A percentile compares a stretch with the other conserved stretches of the same genome.
Conservation (phyloP, 2,888 invertebrate species). For the Rhopalosiphum nymphaeae region DNA sequence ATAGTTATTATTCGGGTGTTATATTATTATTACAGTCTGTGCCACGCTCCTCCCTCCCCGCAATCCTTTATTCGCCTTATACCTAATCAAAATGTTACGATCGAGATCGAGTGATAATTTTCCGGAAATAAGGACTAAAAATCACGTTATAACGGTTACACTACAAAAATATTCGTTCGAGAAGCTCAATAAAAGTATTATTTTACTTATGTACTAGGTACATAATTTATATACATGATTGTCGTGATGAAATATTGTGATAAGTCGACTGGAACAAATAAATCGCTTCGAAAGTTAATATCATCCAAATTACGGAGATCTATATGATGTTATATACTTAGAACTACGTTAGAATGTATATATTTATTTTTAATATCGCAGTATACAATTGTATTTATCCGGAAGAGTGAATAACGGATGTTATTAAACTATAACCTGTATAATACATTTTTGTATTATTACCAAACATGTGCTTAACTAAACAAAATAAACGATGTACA, state of each 20-base stretch:
- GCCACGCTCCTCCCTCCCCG: not conserved
- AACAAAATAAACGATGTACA: not conserved
- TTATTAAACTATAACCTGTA: not conserved
- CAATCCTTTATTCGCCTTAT: not conserved
- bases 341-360: not conserved
- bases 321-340: not conserved
- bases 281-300: slow-evolving; percentile 17
- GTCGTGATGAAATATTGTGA: not conserved
- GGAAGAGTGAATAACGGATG: not conserved
- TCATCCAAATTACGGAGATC: not conserved
- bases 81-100: not conserved
- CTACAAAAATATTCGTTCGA: not conserved
- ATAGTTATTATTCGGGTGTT: not conserved
- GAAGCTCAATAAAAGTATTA: not conserved
- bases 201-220: not conserved
- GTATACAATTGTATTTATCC: not conserved
- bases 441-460: not conserved
- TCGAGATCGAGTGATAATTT: not conserved
- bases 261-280: not conserved
- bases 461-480: not conserved
- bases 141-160: not conserved
- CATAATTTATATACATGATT: not conserved
- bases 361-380: not conserved
- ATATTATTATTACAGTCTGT: not conserved
- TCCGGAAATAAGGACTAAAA: not conserved